Evolutionary conservation across 2,888 invertebrate species (phyloP).

Genomic region (Caenorhabditis afra): DNA sequence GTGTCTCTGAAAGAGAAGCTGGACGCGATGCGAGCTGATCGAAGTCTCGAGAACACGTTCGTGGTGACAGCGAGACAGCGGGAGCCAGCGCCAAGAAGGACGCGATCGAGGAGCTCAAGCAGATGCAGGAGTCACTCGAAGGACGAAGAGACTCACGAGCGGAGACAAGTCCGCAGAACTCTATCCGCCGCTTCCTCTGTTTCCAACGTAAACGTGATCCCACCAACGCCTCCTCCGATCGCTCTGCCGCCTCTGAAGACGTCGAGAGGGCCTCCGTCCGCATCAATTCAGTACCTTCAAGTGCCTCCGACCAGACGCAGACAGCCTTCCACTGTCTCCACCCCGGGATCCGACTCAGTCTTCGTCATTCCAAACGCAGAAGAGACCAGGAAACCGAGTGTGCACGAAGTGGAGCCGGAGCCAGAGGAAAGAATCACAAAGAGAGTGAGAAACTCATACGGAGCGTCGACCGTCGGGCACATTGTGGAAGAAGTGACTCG

Average conservation of each 20-base stretch:
- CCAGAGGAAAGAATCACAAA: conserved; percentile 11
- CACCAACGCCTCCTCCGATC: not conserved
- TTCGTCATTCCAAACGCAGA: conserved; percentile 4
- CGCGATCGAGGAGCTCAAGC: conserved; percentile 59
- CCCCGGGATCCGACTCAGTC: conserved; percentile 51
- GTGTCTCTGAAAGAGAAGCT: conserved; percentile 57
- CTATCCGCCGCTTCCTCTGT: conserved; percentile 19
- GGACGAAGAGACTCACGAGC: conserved; percentile 13
- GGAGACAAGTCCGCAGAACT: not conserved
- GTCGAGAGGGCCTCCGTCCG: no score
- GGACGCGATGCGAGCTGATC: conserved; percentile 49
- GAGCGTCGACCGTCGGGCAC: conserved; percentile 36
- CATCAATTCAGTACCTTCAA: not conserved
- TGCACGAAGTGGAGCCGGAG: not conserved
- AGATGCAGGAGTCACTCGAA: conserved; percentile 35
- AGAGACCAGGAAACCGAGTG: not conserved
- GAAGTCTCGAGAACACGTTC: conserved; percentile 52
- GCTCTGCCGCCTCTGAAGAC: not conserved
- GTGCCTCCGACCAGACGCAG: not conserved
- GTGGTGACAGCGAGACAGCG: conserved; percentile 22
- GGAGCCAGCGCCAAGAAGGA: conserved; percentile 20
- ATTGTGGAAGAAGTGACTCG: conserved; percentile 37
- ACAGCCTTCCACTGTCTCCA: conserved; percentile 12
- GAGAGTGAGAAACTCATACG: conserved; percentile 22
- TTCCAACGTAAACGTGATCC: not conserved